Evolutionary conservation across 1,140 invertebrate species (phyloP), one percentile per base, ranked within the genome.

Genomic region (Helicoverpa armigera): DNA sequence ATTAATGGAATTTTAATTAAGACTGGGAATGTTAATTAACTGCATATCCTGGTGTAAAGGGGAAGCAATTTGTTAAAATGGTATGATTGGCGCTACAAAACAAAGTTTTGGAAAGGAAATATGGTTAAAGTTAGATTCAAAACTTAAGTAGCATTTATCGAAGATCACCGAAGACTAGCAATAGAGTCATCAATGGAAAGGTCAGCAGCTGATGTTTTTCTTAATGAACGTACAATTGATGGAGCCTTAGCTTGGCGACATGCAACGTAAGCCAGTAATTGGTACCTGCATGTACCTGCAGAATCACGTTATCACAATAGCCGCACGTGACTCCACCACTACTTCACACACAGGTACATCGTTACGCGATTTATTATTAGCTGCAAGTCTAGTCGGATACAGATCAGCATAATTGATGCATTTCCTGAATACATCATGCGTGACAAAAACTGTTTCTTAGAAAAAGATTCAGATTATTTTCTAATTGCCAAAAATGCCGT

Each of bases 161-260:
- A 43, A 51, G 10, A 29, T 23, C 3, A 65, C 13, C 18, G n/a
- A 23, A 54, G 48, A n/a, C 9, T 23, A 72, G 14, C 67, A 70
- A 31, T 72, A 72, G 53, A 13, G 50, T 53, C 16, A 31, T 53
- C 5, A 54, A 18, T 50, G 7, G 14, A 43, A 43, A 65, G 67
- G 67, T 70, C 67, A 70, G 16, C 48, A 69, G 48, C n/a, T 54
- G 69, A 72, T 72, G 69, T 72, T 72, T 72, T 72, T 51, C 50
- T 51, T 72, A 72, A 72, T 53, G 69, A 72, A 29, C 50, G 29
- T 72, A 72, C 69, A 72, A 72, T 72, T 54, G 69, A 29, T 18
- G 53, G 69, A 53, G 29, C 50, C 50, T 43, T 16, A 43, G 31
- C 43, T 48, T 16, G 18, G 31, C 53, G 50, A 72, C 69, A 72